phyloP scores from a whole-genome alignment of 2,888 invertebrate species.

The Drosophila anomalipes region DNA sequence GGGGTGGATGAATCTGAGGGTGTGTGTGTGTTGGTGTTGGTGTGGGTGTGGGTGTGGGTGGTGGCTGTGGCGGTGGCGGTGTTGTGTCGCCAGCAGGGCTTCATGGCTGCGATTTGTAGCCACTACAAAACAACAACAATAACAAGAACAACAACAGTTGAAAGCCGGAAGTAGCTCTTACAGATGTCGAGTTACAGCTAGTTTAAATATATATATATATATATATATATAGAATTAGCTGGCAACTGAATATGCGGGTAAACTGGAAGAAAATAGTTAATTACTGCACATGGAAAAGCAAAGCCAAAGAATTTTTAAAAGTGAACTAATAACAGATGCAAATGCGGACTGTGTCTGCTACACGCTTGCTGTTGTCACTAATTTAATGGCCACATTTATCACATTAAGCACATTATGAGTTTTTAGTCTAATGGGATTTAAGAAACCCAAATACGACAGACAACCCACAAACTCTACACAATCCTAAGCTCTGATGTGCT shows the following conservation, averaged over 20 bases:
- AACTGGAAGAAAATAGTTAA: conserved; percentile 4
- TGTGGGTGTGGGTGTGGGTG: conserved; percentile 33
- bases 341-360: not conserved
- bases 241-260: not conserved
- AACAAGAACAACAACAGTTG: conserved; percentile 30
- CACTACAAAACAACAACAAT: conserved; percentile 47
- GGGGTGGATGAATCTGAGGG: not conserved
- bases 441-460: not conserved
- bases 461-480: conserved; percentile 24
- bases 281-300: not conserved
- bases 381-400: conserved; percentile 59
- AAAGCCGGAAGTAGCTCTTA: conserved; percentile 46
- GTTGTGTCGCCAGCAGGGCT: conserved; percentile 27
- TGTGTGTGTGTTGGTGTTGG: conserved; percentile 10
- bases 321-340: not conserved
- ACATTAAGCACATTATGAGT: conserved; percentile 41
- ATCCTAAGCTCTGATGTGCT: conserved; percentile 19
- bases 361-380: not conserved
- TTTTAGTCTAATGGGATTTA: conserved; percentile 11
- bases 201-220: conserved; percentile 12
- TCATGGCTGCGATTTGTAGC: conserved; percentile 48
- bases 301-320: conserved; percentile 5
- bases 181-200: conserved; percentile 44
- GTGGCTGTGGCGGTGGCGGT: conserved; percentile 13
- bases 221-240: conserved; percentile 7